Percentiles rank a stretch among this genome's conserved stretches.
These are phyloP conservation scores for Perca flavescens DNA, from an alignment of 2,113 vertebrate species.

Conservation along the genomic window DNA sequence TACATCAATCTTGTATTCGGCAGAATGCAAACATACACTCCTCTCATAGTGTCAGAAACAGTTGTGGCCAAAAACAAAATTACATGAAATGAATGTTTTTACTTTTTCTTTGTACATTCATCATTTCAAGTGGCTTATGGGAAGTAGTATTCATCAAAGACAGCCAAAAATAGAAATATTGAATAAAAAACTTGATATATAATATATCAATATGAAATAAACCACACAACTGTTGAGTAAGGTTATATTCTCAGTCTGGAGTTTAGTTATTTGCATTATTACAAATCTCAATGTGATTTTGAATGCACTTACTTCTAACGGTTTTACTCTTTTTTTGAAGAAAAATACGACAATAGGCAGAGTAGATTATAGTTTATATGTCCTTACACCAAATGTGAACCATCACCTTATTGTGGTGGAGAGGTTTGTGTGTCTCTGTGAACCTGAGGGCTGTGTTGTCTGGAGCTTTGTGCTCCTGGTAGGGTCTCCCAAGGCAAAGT, in stretches of 20 bases:
- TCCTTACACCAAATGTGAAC: neutral
- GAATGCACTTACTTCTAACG: neutral
- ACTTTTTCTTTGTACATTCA: too few species aligned
- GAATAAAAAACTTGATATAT: neutral
- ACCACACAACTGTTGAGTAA: neutral
- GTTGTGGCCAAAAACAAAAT: neutral
- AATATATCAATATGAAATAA: neutral
- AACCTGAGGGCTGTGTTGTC: too few species aligned
- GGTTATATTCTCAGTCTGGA: neutral
- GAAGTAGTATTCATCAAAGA: neutral
- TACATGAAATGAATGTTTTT: neutral
- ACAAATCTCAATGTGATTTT: neutral
- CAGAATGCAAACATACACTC: conserved; percentile 1
- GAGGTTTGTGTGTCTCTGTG: too few species aligned
- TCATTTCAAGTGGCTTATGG: neutral
- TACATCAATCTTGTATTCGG: conserved; percentile 21
- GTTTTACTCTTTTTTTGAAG: neutral
- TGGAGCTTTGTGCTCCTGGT: too few species aligned
- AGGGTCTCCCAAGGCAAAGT: too few species aligned
- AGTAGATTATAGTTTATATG: neutral
- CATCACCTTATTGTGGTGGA: too few species aligned
- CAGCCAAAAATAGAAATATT: neutral
- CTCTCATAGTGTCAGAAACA: neutral
- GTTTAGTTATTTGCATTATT: neutral
- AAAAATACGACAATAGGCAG: neutral